Evolutionary conservation across 2,113 vertebrate species (phyloP).

Genomic region (Corvus hawaiiensis): DNA sequence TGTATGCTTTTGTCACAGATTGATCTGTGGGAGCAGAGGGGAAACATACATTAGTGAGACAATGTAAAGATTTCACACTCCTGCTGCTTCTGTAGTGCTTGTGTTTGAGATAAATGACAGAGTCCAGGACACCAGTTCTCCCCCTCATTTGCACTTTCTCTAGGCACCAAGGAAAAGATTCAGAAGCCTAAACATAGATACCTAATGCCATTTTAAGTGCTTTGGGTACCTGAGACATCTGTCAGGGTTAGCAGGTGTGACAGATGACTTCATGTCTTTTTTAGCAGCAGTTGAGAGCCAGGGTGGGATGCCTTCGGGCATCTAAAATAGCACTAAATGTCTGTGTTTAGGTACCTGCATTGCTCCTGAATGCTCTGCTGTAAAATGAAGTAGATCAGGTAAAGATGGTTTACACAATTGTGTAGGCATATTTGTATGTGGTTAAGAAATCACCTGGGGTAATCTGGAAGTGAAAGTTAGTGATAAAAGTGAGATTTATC

Average conservation of each 20-base stretch:
- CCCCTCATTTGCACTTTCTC: constrained; percentile 1
- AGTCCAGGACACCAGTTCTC: not conserved
- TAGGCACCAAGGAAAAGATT: not conserved
- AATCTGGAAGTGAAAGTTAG: not conserved
- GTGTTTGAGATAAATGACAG: not conserved
- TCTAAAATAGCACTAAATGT: not conserved
- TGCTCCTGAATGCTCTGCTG: not conserved
- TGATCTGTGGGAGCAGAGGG: not conserved
- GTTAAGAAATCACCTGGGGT: not conserved
- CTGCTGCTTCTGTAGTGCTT: not conserved
- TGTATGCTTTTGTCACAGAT: not conserved
- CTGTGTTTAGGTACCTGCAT: not conserved
- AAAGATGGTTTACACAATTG: not conserved
- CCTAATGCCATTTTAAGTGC: constrained; percentile 12
- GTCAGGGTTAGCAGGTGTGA: constrained; percentile 43
- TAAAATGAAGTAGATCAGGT: not conserved
- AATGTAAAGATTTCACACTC: constrained; percentile 27
- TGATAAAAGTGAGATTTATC: not conserved
- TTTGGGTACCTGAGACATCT: constrained; percentile 22
- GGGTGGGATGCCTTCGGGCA: not conserved
- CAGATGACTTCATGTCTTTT: constrained; percentile 23
- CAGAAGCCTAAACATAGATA: not conserved
- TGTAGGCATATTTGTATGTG: not conserved
- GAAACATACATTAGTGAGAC: constrained; percentile 7
- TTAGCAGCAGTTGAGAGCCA: constrained; percentile 2